phyloP scores from a whole-genome alignment of 2,888 invertebrate genomes.

The Meliscaeva auricollis region DNA sequence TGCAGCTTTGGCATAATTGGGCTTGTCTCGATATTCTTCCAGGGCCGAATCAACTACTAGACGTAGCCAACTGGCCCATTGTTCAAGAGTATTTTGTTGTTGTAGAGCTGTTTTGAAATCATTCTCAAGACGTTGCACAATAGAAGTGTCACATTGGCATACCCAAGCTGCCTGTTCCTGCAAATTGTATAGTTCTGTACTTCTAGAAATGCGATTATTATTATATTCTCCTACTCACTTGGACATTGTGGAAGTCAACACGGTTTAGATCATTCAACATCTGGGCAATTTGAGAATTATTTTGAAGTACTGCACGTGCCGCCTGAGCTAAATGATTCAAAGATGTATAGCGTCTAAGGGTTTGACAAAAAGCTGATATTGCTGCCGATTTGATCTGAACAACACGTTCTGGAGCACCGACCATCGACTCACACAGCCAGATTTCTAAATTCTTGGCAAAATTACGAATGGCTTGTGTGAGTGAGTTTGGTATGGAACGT shows the following conservation, averaged over 20 bases:
- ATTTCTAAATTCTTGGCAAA: slow-evolving; percentile 96
- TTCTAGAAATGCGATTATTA: too few species aligned
- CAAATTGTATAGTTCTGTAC: neutral
- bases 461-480: slow-evolving; percentile 96
- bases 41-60: slow-evolving; percentile 95
- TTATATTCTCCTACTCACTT: slow-evolving; percentile 85
- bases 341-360: slow-evolving; percentile 97
- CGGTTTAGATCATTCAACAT: slow-evolving; percentile 98
- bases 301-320: slow-evolving; percentile 97
- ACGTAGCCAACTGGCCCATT: slow-evolving; percentile 99
- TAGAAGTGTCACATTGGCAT: slow-evolving; percentile 95
- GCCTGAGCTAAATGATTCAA: slow-evolving; percentile 96
- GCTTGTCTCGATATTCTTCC: slow-evolving; percentile 93
- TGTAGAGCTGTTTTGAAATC: slow-evolving; percentile 97
- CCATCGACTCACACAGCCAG: slow-evolving; percentile 94
- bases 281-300: slow-evolving; percentile 96
- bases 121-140: slow-evolving; percentile 92
- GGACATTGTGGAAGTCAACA: slow-evolving; percentile 99
- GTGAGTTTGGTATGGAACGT: slow-evolving; percentile 95
- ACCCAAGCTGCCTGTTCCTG: slow-evolving; percentile 96
- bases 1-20: slow-evolving; percentile 93
- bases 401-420: slow-evolving; percentile 92
- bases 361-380: slow-evolving; percentile 97
- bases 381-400: slow-evolving; percentile 92
- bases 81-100: slow-evolving; percentile 96